Evolutionary conservation across 1,140 invertebrate species (phyloP), one percentile per base, ranked within the genome.

Genomic region (Mycetomoellerius zeteki): DNA sequence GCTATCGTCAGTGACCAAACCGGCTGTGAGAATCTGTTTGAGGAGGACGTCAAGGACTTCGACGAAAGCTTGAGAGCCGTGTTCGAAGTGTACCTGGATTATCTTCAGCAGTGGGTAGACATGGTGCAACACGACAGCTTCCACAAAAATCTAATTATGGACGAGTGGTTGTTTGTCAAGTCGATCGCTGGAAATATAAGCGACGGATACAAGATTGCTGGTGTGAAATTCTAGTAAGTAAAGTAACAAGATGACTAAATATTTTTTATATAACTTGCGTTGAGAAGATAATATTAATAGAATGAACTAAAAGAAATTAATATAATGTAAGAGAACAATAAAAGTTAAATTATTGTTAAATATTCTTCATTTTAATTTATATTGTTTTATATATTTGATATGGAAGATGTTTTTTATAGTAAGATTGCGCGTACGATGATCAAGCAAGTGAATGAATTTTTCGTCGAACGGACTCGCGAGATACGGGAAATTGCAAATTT

Each of bases 121-220:
- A 96, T 97, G 92, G 95, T 97, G 3, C 96, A 97, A 86, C 96
- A 97, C 71, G 96, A 97, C 72, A 96, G 96, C 52, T 96, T 97
- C 62, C 96, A 97, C 88, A 98, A 98, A 91, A 97, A 97, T 91
- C 96, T 97, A 12, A 95, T 98, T n/a, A 97, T 98, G 93, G 97
- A 97, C 88, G 98, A 98, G 91, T 98, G 98, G 97, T 96, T 95
- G 76, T 98, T 98, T 92, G 97, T 97, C 0, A 97, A 97, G 91
- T 94, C 96, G 2, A 96, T 97, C 50, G 97, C 97, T 88, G 96
- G 96, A 6, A 96, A 97, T 95, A 97, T 98, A 65, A 96, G 96
- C 16, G 96, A 96, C 69, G 97, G 97, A 77, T 96, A 97, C 90
- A 96, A 96, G 43, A 95, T 97, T 58, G 97, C 97, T 24, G 97